Conservation (phyloP, 2,113 vertebrate species). For the Lycaon pictus region DNA sequence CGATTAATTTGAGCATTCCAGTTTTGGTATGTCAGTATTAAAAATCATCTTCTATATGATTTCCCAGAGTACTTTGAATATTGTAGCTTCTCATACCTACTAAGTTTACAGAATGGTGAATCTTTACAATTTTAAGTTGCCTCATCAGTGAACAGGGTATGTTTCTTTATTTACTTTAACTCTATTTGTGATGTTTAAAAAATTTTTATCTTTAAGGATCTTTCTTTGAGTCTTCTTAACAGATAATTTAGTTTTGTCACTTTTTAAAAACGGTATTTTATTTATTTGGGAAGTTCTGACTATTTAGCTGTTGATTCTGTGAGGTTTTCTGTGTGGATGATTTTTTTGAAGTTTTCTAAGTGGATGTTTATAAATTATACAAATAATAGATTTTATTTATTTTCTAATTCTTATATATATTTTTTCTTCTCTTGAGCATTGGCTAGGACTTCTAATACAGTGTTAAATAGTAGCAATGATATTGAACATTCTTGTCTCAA, state of each 20-base stretch:
- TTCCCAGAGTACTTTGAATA: neutral
- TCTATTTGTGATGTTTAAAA: neutral
- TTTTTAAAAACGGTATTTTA: neutral
- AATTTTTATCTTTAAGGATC: neutral
- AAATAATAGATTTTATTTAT: neutral
- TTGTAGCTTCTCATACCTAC: neutral
- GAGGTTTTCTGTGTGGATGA: neutral
- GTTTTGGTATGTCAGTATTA: neutral
- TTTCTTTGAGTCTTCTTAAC: neutral
- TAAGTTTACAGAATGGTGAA: neutral
- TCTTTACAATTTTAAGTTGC: neutral
- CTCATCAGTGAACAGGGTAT: neutral
- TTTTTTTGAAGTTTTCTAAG: neutral
- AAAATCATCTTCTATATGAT: neutral
- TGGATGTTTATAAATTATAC: neutral
- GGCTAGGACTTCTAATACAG: neutral
- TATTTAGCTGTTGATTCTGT: neutral
- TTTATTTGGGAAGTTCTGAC: neutral
- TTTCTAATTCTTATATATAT: neutral
- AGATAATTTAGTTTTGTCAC: neutral
- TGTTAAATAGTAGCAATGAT: neutral
- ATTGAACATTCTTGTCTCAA: neutral
- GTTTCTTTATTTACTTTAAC: neutral
- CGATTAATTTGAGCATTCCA: neutral
- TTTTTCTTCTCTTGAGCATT: neutral